phyloP scores from a whole-genome alignment of 2,888 invertebrate species.

The Salticus scenicus region DNA sequence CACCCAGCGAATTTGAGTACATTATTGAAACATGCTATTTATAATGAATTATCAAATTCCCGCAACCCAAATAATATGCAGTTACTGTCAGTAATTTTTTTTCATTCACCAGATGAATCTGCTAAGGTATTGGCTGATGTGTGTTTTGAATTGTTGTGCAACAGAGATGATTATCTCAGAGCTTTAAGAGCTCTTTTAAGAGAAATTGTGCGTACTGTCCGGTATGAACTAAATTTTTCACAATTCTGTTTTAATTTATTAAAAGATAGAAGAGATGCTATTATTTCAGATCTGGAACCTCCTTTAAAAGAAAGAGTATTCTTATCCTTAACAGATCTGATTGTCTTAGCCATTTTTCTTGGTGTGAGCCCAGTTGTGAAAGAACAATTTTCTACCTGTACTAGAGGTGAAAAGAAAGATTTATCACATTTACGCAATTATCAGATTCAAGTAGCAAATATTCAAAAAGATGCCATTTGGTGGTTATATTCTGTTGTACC shows the following conservation, averaged over 20 bases:
- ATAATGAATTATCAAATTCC: constrained; percentile 91
- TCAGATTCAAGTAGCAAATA: constrained; percentile 78
- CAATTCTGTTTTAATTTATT: constrained; percentile 87
- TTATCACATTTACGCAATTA: constrained; percentile 76
- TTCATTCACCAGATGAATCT: constrained; percentile 87
- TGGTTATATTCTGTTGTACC: constrained; percentile 91
- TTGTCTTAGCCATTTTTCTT: constrained; percentile 89
- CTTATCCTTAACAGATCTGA: constrained; percentile 87
- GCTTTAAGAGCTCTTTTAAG: constrained; percentile 89
- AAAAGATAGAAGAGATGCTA: constrained; percentile 76
- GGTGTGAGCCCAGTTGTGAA: constrained; percentile 85
- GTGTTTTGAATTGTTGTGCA: constrained; percentile 86
- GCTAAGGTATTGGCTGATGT: constrained; percentile 80
- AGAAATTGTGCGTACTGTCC: constrained; percentile 89
- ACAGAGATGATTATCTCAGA: constrained; percentile 91
- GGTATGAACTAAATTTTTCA: constrained; percentile 87
- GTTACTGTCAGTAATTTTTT: constrained; percentile 90
- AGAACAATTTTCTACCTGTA: constrained; percentile 79
- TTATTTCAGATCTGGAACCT: constrained; percentile 75
- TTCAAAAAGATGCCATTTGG: constrained; percentile 89
- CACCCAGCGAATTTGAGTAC: constrained; percentile 89
- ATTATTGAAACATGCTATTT: constrained; percentile 91
- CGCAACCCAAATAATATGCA: constrained; percentile 97
- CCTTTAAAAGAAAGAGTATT: constrained; percentile 84
- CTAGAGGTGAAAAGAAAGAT: constrained; percentile 76